These are phyloP conservation scores for Amphipyra berbera DNA, from an alignment of 2,888 invertebrate species.

Conservation along the genomic window DNA sequence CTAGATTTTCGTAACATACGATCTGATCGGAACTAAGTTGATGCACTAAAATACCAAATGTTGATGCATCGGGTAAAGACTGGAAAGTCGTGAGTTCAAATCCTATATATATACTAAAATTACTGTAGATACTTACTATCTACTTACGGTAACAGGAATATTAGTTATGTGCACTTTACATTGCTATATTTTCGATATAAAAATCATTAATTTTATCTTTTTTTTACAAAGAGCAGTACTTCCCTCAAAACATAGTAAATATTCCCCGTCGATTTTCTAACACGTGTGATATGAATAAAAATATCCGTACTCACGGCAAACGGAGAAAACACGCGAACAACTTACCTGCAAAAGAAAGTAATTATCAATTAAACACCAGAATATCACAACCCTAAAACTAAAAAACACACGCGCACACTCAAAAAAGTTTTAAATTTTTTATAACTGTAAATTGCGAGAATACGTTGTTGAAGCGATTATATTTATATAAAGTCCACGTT, in stretches of 20 bases:
- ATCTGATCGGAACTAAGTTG: no score
- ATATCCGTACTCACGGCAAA: conserved; percentile 44
- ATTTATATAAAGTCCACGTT: neutral
- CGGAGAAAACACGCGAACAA: conserved; percentile 28
- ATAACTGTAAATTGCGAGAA: conserved; percentile 8
- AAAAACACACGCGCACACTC: neutral
- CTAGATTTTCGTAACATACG: no score
- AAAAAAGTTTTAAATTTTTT: neutral
- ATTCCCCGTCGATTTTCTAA: neutral
- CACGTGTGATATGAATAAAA: conserved; percentile 20
- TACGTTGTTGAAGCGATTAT: conserved; percentile 1
- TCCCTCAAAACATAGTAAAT: conserved; percentile 7
- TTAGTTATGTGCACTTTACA: neutral
- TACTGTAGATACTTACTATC: no score
- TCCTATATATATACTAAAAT: no score
- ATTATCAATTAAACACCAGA: conserved; percentile 33
- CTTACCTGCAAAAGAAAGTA: conserved; percentile 62
- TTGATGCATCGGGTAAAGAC: no score
- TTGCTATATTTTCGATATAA: neutral
- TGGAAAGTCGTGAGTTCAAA: no score
- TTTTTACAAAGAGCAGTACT: conserved; percentile 6
- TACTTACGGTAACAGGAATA: no score
- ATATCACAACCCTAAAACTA: conserved; percentile 7
- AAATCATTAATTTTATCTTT: neutral
- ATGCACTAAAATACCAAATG: no score